phyloP scores from a whole-genome alignment of 2,797 vertebrate genomes.

The Liparis tanakae region DNA sequence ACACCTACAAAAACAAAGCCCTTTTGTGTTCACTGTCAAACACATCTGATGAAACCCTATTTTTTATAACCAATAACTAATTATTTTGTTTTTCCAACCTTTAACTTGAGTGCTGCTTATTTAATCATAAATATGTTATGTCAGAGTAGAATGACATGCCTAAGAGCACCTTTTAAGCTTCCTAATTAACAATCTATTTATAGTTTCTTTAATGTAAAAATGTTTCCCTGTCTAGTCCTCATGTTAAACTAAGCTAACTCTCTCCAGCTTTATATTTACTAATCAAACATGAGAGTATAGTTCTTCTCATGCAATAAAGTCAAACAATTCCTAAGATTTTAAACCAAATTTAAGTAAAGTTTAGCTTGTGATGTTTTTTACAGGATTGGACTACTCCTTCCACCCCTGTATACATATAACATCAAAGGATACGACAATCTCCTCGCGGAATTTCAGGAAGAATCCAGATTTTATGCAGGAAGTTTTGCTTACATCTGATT shows the following conservation, averaged over 20 bases:
- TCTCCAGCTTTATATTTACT: neutral
- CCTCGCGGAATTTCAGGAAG: conserved; percentile 22
- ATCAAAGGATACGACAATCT: neutral
- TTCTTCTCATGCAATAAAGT: neutral
- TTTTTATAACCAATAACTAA: neutral
- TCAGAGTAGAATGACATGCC: neutral
- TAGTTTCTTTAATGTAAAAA: neutral
- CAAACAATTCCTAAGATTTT: neutral
- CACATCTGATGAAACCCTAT: neutral
- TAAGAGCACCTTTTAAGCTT: neutral
- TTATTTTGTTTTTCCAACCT: neutral
- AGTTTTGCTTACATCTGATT: conserved; percentile 50
- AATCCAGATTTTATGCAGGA: conserved; percentile 45
- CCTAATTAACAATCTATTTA: neutral
- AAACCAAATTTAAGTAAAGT: neutral
- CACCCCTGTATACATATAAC: neutral
- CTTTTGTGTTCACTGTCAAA: neutral
- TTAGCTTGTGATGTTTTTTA: neutral
- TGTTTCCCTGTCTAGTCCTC: neutral
- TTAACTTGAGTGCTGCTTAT: neutral
- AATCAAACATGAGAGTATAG: neutral
- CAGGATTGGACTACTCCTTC: neutral
- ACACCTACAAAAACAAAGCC: neutral
- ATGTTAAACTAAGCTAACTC: neutral
- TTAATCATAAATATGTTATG: neutral